phyloP scores from a whole-genome alignment of 2,888 invertebrate genomes.

The Rhagium mordax region DNA sequence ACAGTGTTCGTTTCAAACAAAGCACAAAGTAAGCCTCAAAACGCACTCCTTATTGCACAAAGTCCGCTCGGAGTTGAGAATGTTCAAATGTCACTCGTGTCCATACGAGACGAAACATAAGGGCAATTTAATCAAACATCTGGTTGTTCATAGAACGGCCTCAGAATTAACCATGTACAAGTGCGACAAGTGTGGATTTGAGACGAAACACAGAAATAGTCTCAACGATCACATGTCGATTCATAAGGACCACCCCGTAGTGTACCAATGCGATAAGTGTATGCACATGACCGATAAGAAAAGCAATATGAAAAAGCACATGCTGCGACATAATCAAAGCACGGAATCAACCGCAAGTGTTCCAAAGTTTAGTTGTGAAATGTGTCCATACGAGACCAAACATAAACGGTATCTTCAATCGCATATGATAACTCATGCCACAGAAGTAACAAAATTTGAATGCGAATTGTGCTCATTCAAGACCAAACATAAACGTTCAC shows the following conservation, averaged over 20 bases:
- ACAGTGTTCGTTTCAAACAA: neutral
- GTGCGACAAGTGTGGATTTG: neutral
- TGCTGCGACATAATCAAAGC: too few relatives aligned
- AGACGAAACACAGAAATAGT: neutral
- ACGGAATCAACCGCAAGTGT: too few relatives aligned
- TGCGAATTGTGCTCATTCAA: too few relatives aligned
- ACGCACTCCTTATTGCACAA: neutral
- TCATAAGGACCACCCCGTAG: neutral
- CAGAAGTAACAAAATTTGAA: too few relatives aligned
- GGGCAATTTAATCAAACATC: neutral
- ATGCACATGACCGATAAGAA: too few relatives aligned
- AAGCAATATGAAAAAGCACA: too few relatives aligned
- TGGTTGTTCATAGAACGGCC: neutral
- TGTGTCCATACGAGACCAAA: too few relatives aligned
- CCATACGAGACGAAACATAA: neutral
- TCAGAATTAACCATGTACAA: neutral
- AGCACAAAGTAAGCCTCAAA: neutral
- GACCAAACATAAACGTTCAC: too few relatives aligned
- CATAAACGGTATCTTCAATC: too few relatives aligned
- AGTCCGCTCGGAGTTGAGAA: neutral
- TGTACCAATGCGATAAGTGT: too few relatives aligned
- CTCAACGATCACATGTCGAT: neutral
- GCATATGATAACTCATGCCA: too few relatives aligned
- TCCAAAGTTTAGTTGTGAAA: too few relatives aligned
- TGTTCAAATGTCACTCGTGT: neutral